phyloP scores from a whole-genome alignment of 2,797 vertebrate species.

The Chelidonichthys spinosus region DNA sequence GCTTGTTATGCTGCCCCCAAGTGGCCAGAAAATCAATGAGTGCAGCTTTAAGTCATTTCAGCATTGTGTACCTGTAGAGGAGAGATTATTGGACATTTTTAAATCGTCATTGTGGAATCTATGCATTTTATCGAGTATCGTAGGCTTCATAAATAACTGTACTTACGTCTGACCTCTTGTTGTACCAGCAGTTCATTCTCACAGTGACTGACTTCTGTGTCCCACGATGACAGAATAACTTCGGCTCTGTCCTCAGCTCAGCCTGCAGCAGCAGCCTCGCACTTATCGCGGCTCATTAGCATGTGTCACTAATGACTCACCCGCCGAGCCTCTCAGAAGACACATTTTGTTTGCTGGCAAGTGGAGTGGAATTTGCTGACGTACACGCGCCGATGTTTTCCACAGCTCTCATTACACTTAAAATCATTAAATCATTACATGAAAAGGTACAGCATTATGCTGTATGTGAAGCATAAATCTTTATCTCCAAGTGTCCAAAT shows the following conservation, averaged over 20 bases:
- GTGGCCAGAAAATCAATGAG: background rate
- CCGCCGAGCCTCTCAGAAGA: conserved; percentile 50
- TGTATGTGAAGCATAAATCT: conserved; percentile 51
- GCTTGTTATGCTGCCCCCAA: background rate
- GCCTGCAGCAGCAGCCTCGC: conserved; percentile 20
- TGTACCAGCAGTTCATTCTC: background rate
- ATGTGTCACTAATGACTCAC: conserved; percentile 68
- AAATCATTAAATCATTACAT: conserved; percentile 71
- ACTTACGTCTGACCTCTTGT: background rate
- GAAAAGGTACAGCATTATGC: conserved; percentile 59
- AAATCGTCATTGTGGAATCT: background rate
- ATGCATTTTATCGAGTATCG: too few relatives aligned
- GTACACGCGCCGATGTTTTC: conserved; percentile 58
- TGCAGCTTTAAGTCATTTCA: background rate
- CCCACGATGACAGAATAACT: background rate
- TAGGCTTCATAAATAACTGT: background rate
- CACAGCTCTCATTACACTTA: conserved; percentile 64
- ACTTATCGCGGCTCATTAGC: conserved; percentile 71
- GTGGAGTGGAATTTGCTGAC: conserved; percentile 68
- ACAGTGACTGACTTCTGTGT: background rate
- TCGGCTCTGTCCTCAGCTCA: background rate
- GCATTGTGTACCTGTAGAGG: background rate
- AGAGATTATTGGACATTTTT: background rate
- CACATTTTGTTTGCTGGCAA: conserved; percentile 59
- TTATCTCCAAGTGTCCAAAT: conserved; percentile 49